These are phyloP conservation scores for Rhyzopertha dominica DNA, from an alignment of 1,140 invertebrate genomes.

Conservation along the genomic window DNA sequence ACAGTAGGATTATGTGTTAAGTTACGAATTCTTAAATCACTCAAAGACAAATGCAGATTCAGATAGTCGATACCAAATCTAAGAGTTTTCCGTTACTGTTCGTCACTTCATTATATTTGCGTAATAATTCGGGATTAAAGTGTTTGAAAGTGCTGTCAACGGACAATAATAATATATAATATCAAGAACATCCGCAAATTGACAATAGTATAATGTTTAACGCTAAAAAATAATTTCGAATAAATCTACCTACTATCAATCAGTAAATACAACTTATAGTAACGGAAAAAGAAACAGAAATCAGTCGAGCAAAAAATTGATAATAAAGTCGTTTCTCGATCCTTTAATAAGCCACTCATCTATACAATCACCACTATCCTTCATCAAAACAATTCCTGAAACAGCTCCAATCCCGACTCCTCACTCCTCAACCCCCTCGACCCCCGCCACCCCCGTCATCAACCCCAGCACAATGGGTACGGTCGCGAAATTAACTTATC, in stretches of 20 bases:
- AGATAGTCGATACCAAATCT: too few species aligned
- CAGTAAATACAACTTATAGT: neutral
- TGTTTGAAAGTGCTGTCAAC: constrained; percentile 1
- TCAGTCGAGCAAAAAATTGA: neutral
- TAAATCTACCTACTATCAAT: neutral
- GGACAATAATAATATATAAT: too few species aligned
- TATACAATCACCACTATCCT: neutral
- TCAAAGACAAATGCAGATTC: too few species aligned
- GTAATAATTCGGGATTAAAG: neutral
- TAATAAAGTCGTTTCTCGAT: neutral
- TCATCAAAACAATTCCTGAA: neutral
- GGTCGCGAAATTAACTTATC: constrained; percentile 21
- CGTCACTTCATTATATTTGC: too few species aligned
- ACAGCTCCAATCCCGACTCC: neutral
- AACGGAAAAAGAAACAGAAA: neutral
- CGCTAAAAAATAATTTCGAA: neutral
- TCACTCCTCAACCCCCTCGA: neutral
- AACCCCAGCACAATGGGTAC: constrained; percentile 14
- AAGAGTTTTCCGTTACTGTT: too few species aligned
- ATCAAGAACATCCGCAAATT: neutral
- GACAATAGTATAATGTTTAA: neutral
- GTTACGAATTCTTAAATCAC: too few species aligned
- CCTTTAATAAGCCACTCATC: too few species aligned
- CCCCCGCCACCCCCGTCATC: constrained; percentile 2
- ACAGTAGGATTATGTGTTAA: too few species aligned